Percentiles rank a stretch among this genome's conserved stretches.
Evolutionary conservation across 2,888 invertebrate genomes (phyloP).

Genomic region (Lamellibrachia columna): DNA sequence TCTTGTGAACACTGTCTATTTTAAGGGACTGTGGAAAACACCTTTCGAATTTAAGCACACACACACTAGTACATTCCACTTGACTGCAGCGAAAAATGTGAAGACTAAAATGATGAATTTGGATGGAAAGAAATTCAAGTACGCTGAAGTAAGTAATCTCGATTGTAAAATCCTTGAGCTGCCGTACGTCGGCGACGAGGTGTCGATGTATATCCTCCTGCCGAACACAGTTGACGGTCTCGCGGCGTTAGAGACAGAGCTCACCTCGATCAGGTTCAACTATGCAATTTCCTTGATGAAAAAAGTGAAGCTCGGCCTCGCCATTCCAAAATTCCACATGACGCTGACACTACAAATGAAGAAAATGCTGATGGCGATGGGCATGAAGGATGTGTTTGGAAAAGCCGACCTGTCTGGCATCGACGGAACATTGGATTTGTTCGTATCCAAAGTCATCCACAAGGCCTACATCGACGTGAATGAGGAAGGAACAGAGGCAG

Average conservation of each 20-base stretch:
- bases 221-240: too few species aligned
- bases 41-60: constrained; percentile 67
- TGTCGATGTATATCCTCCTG: too few species aligned
- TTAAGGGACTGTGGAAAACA: constrained; percentile 66
- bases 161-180: constrained; percentile 80
- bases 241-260: not conserved
- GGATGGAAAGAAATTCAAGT: constrained; percentile 73
- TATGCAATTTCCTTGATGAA: not conserved
- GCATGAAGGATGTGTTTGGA: constrained; percentile 51
- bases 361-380: constrained; percentile 45
- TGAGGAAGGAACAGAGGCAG: constrained; percentile 62
- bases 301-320: constrained; percentile 35
- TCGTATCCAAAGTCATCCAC: constrained; percentile 53
- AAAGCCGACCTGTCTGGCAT: constrained; percentile 58
- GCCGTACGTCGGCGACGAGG: constrained; percentile 70
- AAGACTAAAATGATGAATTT: constrained; percentile 74
- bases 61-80: too few species aligned
- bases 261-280: constrained; percentile 19
- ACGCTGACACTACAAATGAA: constrained; percentile 46
- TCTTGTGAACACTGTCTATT: constrained; percentile 67
- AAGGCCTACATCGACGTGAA: constrained; percentile 62
- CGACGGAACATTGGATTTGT: constrained; percentile 43
- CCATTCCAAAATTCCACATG: constrained; percentile 53
- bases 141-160: constrained; percentile 68
- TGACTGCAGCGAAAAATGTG: too few species aligned